Evolutionary conservation across 1,140 invertebrate species (phyloP), one percentile per base, ranked within the genome.

Genomic region (Calephelis nemesis): DNA sequence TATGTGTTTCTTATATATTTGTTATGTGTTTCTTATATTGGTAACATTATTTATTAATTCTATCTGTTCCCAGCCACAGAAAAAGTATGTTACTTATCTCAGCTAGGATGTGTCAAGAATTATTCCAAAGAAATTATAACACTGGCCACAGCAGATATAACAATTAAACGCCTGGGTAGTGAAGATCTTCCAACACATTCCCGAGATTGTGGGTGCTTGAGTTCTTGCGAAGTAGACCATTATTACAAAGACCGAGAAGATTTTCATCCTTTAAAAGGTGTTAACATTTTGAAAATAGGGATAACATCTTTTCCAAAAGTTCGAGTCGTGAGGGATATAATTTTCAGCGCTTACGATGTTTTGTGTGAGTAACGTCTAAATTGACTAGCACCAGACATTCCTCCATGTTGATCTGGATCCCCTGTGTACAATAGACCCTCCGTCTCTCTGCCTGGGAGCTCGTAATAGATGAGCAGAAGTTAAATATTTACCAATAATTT

Each of bases 291-390:
- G 5, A 74, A 78, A 60, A 75, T 89, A 4, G 74, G 72, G 50
- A 82, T 91, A 45, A 78, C 83, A 0, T 67, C 78, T 0, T 89
- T 87, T 47, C 88, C 88, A 7, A 89, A 84, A 79, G 79, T 83
- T 1, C 76, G 85, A 71, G 73, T 87, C 5, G 74, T 81, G n/a
- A 75, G 80, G 47, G 84, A 91, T 47, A 81, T 83, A 3, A 86
- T 91, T 48, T 85, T 89, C 65, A 82, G 76, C 66, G 72, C 75
- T 39, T 78, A 81, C 40, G 88, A 90, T 63, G 75, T 90, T 39
- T 63, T 89, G 5, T 64, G 88, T 90, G 74, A 87, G 87, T 85
- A 77, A 60, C 63, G 13, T 52, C 8, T 71, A 5, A 62, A 11
- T 8, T 4, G 0, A n/a, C 7, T 54, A 9, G 2, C 12, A 19